Base-by-base conservation (phyloP, 2,113 vertebrate genomes). In the Piprites chloris region DNA sequence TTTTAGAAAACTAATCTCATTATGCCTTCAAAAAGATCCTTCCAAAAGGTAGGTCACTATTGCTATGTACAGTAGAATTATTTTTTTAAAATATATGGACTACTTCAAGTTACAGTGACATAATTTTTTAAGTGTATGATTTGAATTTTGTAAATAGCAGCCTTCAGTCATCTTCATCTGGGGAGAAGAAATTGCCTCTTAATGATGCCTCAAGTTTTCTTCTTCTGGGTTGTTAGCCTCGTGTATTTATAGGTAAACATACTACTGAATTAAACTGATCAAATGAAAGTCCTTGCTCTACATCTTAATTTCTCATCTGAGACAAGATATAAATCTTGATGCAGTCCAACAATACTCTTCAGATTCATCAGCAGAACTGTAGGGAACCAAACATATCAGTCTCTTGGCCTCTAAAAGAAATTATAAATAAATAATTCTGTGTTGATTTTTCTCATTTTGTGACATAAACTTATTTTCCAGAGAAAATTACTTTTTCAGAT, bases 11-110 rank as follows among this genome's bases (percentile, higher is more conserved):
- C 97, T 99, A 80, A 99, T 99, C 97, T 98, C 99, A 67, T 98
- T 99, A 98, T 99, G 99, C 98, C 99, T 99, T 98, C 99, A 99
- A 97, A 99, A 99, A 98, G 99, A 99, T 96, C 99, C 99, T 96
- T 98, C 98, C 75, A 99, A 99, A 97, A 99, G 99, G 99, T 99
- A 98, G 73, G 98, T 97, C 33, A 13, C 61, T 88, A 52, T 41
- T 90, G 68, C 35, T 10, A 11, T 22, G 19, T 72, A 46, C 30
- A 49, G 63, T 47, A 37, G 11, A 78, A 67, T 74, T 87, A 17
- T 22, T 83, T 50, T 77, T 63, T 37, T 3, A 21, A 44, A 88
- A 67, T 71, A 66, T 10, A 23, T n/a, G 33, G 24, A 32, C n/a
- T 72, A 8, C 11, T 79, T 79, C 28, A 83, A 61, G 14, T 83